phyloP scores from a whole-genome alignment of 2,888 invertebrate species.

The Hybos culiciformis region DNA sequence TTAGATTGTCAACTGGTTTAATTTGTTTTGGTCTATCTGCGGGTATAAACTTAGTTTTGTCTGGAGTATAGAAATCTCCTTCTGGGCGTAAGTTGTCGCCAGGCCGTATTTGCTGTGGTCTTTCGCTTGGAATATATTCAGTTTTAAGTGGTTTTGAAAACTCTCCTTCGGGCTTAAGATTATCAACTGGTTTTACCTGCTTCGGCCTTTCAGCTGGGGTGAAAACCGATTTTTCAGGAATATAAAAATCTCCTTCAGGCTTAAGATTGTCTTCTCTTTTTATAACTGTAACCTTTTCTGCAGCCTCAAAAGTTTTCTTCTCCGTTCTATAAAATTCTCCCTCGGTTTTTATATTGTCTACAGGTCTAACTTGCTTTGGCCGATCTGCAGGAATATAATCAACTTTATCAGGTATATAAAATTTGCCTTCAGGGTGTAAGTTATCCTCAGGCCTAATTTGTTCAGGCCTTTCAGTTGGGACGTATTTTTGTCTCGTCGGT shows the following conservation, averaged over 20 bases:
- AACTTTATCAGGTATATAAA: slow-evolving; percentile 34
- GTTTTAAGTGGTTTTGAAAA: slow-evolving; percentile 35
- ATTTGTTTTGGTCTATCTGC: slow-evolving; percentile 35
- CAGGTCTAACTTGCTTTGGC: slow-evolving; percentile 32
- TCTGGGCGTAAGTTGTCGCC: slow-evolving; percentile 43
- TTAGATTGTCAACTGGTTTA: slow-evolving; percentile 42
- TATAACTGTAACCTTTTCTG: slow-evolving; percentile 36
- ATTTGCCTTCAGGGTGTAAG: slow-evolving; percentile 43
- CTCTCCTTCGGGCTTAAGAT: slow-evolving; percentile 45
- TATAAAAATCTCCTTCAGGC: slow-evolving; percentile 40
- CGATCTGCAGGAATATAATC: slow-evolving; percentile 37
- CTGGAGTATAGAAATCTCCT: slow-evolving; percentile 32
- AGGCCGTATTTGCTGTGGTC: slow-evolving; percentile 37
- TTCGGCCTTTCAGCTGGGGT: slow-evolving; percentile 36
- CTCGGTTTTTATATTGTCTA: slow-evolving; percentile 44
- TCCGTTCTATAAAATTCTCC: slow-evolving; percentile 40
- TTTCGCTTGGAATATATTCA: slow-evolving; percentile 35
- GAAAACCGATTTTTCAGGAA: slow-evolving; percentile 36
- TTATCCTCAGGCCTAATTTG: slow-evolving; percentile 46
- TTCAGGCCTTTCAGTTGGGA: slow-evolving; percentile 41
- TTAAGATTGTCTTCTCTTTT: slow-evolving; percentile 42
- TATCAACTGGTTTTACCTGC: slow-evolving; percentile 46
- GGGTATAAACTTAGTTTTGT: slow-evolving; percentile 30
- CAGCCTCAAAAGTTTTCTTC: slow-evolving; percentile 35
- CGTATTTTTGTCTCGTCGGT: slow-evolving; percentile 35